These are phyloP conservation scores for Drosophila arawakana DNA, from an alignment of 1,140 invertebrate species.

Conservation along the genomic window DNA sequence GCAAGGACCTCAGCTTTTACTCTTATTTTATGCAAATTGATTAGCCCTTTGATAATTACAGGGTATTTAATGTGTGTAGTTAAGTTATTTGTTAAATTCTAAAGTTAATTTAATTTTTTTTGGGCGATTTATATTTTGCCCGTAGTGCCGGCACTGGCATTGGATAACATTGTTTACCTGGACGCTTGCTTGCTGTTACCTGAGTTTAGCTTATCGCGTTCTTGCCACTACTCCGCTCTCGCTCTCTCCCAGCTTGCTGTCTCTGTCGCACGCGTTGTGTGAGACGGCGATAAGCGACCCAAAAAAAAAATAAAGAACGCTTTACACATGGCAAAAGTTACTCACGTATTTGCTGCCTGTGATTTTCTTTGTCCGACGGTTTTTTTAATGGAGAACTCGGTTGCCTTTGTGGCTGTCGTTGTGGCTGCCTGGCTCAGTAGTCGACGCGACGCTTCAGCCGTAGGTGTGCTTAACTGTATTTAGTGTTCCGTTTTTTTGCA, in stretches of 20 bases:
- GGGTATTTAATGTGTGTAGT: no score
- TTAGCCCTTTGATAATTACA: no score
- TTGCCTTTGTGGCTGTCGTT: neutral
- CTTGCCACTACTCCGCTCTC: neutral
- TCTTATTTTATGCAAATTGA: no score
- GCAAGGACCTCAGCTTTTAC: no score
- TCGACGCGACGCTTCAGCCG: slow-evolving; percentile 32
- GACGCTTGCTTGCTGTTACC: slow-evolving; percentile 51
- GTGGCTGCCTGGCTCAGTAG: slow-evolving; percentile 31
- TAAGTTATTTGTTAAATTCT: neutral
- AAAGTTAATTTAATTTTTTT: neutral
- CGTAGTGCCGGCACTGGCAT: slow-evolving; percentile 41
- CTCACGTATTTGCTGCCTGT: slow-evolving; percentile 28
- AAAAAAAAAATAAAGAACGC: slow-evolving; percentile 15
- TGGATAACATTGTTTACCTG: slow-evolving; percentile 62
- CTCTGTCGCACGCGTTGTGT: slow-evolving; percentile 2
- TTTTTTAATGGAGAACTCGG: slow-evolving; percentile 14
- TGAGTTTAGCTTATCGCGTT: slow-evolving; percentile 68
- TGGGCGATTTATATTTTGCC: slow-evolving; percentile 7
- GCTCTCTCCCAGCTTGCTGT: neutral
- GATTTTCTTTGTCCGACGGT: slow-evolving; percentile 24
- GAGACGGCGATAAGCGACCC: slow-evolving; percentile 45
- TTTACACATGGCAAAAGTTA: slow-evolving; percentile 9
- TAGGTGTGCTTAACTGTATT: slow-evolving; percentile 33
- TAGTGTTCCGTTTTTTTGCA: slow-evolving; percentile 16